Evolutionary conservation across 2,113 vertebrate species (phyloP), one percentile per base, ranked within the genome.

Genomic region (Piaya cayana): DNA sequence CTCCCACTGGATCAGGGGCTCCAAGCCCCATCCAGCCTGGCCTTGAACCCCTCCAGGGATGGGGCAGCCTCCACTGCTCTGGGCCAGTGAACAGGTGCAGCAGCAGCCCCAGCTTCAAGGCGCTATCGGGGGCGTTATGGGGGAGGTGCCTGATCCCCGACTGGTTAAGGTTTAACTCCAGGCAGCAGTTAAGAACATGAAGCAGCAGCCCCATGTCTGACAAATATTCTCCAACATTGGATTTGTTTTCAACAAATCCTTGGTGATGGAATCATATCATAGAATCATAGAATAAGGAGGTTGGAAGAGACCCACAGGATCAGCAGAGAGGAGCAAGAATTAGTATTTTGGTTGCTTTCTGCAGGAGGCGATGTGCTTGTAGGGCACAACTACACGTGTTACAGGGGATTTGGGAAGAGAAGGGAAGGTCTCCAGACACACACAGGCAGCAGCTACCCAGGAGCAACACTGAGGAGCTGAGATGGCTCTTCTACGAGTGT

Each of bases 381-480:
- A 20, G 63, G 72, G 49, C 32, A 21, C 4, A 30, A 15, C 42
- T 19, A 3, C 18, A 2, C 0, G 0, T 56, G 32, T n/a, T 56
- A 26, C 29, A 10, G 0, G 1, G 70, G 53, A 15, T 56, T 78
- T 39, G 16, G 76, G 52, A 32, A 49, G 47, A 58, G 63, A 29
- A 49, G 42, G 58, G 63, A 32, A 12, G 0, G 0, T 36, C 58
- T 80, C 67, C 42, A n/a, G n/a, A 55, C 12, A 14, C 17, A 23
- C 8, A 8, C 4, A 15, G 34, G 50, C 42, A 53, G 8, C 36
- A 49, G 39, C 19, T 23, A 9, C 53, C 22, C 63, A 67, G 36
- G 43, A 68, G 72, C 34, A 43, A 25, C 34, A 5, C 15, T 19
- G 4, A 52, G 62, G 58, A 50, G 59, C 58, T 42, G 77, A 58